Percentiles rank a stretch among this genome's conserved stretches.
Evolutionary conservation across 2,888 invertebrate genomes (phyloP).

Genomic region (Sphaeridia pumilis): DNA sequence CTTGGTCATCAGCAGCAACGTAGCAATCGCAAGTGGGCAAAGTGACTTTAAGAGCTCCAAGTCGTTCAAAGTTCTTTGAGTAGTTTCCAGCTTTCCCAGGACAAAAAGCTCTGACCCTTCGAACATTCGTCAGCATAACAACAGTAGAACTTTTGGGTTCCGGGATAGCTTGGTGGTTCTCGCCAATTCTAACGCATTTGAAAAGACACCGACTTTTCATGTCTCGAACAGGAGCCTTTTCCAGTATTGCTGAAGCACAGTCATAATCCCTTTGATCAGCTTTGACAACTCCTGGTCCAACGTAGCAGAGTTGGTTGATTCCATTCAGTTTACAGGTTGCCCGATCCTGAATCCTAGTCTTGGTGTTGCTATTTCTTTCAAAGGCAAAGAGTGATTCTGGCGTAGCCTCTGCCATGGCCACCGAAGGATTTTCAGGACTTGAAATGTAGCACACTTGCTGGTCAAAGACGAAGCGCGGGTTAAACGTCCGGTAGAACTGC

Average conservation of each 20-base stretch:
- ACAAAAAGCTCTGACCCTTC: background rate
- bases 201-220: background rate
- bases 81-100: background rate
- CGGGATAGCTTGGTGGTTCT: background rate
- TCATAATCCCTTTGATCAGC: background rate
- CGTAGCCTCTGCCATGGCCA: background rate
- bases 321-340: conserved; percentile 4
- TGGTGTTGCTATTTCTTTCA: background rate
- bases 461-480: conserved; percentile 3
- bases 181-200: background rate
- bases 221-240: background rate
- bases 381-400: conserved; percentile 1
- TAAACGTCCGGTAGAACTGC: background rate
- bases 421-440: background rate
- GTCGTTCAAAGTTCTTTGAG: background rate
- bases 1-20: conserved; percentile 4
- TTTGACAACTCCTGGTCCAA: background rate
- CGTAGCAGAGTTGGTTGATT: conserved; percentile 5
- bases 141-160: background rate
- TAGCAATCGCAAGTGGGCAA: conserved; percentile 3
- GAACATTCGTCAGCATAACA: background rate
- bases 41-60: conserved; percentile 2
- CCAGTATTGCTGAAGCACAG: conserved; percentile 3
- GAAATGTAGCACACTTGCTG: conserved; percentile 1
- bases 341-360: background rate